phyloP scores from a whole-genome alignment of 1,140 invertebrate genomes.

The Agrypnia vestita region DNA sequence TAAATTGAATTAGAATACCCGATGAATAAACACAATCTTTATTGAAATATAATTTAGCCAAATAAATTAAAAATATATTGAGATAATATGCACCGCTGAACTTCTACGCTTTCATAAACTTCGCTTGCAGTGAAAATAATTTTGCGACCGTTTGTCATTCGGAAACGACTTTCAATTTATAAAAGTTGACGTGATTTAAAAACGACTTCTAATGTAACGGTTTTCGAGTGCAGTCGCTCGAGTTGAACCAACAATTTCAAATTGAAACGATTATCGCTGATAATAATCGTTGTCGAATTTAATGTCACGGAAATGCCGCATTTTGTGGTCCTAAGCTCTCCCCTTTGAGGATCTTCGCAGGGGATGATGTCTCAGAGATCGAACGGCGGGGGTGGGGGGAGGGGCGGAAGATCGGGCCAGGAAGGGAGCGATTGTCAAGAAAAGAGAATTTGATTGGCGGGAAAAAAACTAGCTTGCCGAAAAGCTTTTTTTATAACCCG shows the following conservation, averaged over 20 bases:
- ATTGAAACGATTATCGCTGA: neutral
- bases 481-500: neutral
- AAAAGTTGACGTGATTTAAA: too few species aligned
- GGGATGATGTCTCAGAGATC: constrained; percentile 4
- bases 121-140: too few species aligned
- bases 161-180: too few species aligned
- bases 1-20: too few species aligned
- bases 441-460: constrained; percentile 17
- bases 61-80: too few species aligned
- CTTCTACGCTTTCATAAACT: too few species aligned
- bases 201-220: too few species aligned
- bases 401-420: neutral
- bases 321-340: constrained; percentile 23
- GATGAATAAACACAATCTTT: too few species aligned
- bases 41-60: too few species aligned
- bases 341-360: constrained; percentile 11
- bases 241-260: neutral
- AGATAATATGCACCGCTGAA: too few species aligned
- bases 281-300: constrained; percentile 16
- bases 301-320: constrained; percentile 30
- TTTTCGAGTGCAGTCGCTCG: too few species aligned
- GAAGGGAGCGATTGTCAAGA: constrained; percentile 25
- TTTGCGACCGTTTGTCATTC: too few species aligned
- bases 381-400: neutral
- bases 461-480: neutral